phyloP scores from a whole-genome alignment of 2,888 invertebrate species.

The Latheticus oryzae region DNA sequence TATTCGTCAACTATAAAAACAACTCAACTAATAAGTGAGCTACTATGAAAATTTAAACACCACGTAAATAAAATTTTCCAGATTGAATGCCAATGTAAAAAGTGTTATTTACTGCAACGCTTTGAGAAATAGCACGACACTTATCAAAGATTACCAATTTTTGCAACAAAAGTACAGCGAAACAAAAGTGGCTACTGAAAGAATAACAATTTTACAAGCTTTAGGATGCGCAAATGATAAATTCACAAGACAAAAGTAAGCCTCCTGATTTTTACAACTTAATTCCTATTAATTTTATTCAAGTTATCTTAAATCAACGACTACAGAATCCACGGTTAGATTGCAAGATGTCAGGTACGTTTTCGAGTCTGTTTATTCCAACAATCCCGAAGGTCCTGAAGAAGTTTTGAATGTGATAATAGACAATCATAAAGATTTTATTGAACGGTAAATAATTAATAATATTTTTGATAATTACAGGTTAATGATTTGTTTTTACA shows the following conservation, averaged over 20 bases:
- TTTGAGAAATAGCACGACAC: slow-evolving; percentile 62
- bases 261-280: neutral
- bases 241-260: neutral
- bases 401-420: slow-evolving; percentile 34
- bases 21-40: slow-evolving; percentile 1
- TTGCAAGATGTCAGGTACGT: slow-evolving; percentile 22
- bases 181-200: slow-evolving; percentile 71
- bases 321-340: slow-evolving; percentile 2
- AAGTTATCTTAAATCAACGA: neutral
- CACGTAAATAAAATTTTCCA: too few species aligned
- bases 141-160: slow-evolving; percentile 72
- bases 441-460: neutral
- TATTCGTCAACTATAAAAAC: slow-evolving; percentile 3
- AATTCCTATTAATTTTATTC: neutral
- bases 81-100: slow-evolving; percentile 56
- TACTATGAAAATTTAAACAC: slow-evolving; percentile 1
- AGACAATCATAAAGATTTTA: slow-evolving; percentile 1
- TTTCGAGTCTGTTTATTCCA: slow-evolving; percentile 54
- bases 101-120: slow-evolving; percentile 62
- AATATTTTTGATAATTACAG: neutral
- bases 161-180: slow-evolving; percentile 69
- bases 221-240: slow-evolving; percentile 74
- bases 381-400: slow-evolving; percentile 65
- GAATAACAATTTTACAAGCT: slow-evolving; percentile 70
- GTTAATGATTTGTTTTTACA: neutral